These are phyloP conservation scores for Meiosimyza platycephala DNA, from an alignment of 2,888 invertebrate genomes.

Conservation along the genomic window DNA sequence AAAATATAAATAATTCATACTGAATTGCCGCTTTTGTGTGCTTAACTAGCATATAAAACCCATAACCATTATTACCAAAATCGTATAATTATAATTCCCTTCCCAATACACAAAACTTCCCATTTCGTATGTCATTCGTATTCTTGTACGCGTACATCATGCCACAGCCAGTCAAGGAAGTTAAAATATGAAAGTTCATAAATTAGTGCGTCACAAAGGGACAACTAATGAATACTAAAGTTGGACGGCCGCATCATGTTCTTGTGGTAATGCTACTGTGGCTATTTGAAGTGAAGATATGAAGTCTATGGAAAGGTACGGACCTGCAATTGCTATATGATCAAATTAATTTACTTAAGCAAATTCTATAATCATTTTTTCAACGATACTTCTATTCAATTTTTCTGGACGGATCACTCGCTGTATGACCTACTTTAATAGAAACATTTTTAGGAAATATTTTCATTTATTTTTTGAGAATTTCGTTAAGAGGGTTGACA, in stretches of 20 bases:
- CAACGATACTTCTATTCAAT: too few species aligned
- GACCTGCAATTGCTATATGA: too few species aligned
- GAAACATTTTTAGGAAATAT: too few species aligned
- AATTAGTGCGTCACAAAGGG: conserved; percentile 19
- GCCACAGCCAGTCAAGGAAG: conserved; percentile 7
- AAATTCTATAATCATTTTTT: too few species aligned
- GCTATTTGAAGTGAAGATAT: too few species aligned
- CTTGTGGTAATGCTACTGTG: too few species aligned
- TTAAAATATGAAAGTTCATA: conserved; percentile 29
- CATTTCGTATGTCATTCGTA: conserved; percentile 14
- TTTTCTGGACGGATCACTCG: too few species aligned
- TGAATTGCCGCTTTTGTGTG: conserved; percentile 17
- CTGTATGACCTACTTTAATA: too few species aligned
- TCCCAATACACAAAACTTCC: not conserved
- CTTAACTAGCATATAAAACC: conserved; percentile 21
- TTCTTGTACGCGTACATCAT: conserved; percentile 18
- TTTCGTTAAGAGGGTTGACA: too few species aligned
- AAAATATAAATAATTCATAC: conserved; percentile 24
- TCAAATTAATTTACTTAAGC: too few species aligned
- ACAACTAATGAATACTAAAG: conserved; percentile 29
- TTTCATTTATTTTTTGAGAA: too few species aligned
- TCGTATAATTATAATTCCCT: conserved; percentile 29
- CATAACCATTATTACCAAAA: conserved; percentile 24
- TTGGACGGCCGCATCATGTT: not conserved
- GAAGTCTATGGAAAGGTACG: too few species aligned